phyloP scores from a whole-genome alignment of 2,888 invertebrate species.

The Malthinus flaveolus region DNA sequence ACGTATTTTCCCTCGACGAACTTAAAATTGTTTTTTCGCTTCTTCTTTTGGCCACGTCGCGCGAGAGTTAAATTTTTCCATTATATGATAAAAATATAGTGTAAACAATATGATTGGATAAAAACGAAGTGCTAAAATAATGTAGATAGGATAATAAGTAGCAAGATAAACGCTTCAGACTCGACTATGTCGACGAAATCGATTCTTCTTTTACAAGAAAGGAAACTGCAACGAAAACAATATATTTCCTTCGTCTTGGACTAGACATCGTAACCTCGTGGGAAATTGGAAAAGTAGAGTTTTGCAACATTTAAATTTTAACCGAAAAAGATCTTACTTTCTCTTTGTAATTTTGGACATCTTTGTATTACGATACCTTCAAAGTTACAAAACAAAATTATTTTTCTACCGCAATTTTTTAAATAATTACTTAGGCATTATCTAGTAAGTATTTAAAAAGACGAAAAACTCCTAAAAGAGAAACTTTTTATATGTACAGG shows the following conservation, averaged over 20 bases:
- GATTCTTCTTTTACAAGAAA: slow-evolving; percentile 9
- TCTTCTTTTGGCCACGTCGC: slow-evolving; percentile 12
- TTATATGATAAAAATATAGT: slow-evolving; percentile 13
- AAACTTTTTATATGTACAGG: no score
- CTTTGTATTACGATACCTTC: slow-evolving; percentile 2
- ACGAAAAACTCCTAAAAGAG: no score
- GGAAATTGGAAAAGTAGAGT: slow-evolving; percentile 30
- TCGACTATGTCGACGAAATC: slow-evolving; percentile 10
- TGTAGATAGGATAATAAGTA: slow-evolving; percentile 13
- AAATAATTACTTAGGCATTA: no score
- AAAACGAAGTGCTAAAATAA: slow-evolving; percentile 7
- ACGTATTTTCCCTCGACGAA: slow-evolving; percentile 21
- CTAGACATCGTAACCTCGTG: slow-evolving; percentile 27
- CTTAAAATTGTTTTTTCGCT: slow-evolving; percentile 26
- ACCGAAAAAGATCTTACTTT: slow-evolving; percentile 12
- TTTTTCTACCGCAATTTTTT: no score
- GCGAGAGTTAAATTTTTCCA: slow-evolving; percentile 12
- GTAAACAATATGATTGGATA: slow-evolving; percentile 16
- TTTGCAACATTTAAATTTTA: slow-evolving; percentile 26
- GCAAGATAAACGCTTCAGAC: slow-evolving; percentile 14
- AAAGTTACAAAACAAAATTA: no score
- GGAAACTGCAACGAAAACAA: slow-evolving; percentile 25
- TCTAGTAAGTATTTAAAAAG: no score
- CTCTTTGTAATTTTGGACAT: background rate
- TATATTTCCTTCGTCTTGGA: slow-evolving; percentile 23